Conservation (phyloP, 2,888 invertebrate genomes). For the Allygus modestus region DNA sequence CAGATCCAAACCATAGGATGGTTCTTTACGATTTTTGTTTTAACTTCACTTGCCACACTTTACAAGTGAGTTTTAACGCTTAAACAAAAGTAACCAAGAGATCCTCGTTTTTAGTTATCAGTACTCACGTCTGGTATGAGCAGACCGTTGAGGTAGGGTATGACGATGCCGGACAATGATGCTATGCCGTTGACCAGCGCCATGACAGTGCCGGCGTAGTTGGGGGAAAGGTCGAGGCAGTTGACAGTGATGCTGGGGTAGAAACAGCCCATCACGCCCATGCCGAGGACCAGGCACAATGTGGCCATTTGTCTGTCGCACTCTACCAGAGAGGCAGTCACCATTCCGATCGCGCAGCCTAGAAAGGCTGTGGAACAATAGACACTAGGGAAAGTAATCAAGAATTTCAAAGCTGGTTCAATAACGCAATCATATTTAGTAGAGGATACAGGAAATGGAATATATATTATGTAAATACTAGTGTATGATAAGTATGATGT, state of each 20-base stretch:
- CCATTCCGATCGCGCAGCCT: slow-evolving; percentile 82
- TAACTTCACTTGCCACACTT: no score
- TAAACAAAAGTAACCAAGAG: no score
- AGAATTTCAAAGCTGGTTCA: no score
- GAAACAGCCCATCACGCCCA: slow-evolving; percentile 83
- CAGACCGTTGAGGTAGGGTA: slow-evolving; percentile 78
- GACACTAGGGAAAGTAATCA: no score
- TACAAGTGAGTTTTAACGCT: no score
- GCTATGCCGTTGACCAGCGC: slow-evolving; percentile 81
- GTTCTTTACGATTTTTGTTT: no score
- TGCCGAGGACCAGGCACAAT: slow-evolving; percentile 80
- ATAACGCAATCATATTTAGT: no score
- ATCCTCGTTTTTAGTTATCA: no score
- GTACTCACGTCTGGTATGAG: slow-evolving; percentile 76
- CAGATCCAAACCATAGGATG: no score
- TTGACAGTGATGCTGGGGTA: slow-evolving; percentile 84
- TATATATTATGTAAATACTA: no score
- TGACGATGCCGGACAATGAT: slow-evolving; percentile 79
- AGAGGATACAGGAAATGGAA: no score
- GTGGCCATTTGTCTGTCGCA: slow-evolving; percentile 80
- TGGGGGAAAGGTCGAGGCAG: slow-evolving; percentile 81
- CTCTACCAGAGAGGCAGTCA: slow-evolving; percentile 82
- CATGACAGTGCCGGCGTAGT: slow-evolving; percentile 81
- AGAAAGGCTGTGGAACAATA: slow-evolving; percentile 77
- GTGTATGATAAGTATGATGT: no score